Conservation (phyloP, 2,797 vertebrate species). For the Arrhamphus sclerolepis region DNA sequence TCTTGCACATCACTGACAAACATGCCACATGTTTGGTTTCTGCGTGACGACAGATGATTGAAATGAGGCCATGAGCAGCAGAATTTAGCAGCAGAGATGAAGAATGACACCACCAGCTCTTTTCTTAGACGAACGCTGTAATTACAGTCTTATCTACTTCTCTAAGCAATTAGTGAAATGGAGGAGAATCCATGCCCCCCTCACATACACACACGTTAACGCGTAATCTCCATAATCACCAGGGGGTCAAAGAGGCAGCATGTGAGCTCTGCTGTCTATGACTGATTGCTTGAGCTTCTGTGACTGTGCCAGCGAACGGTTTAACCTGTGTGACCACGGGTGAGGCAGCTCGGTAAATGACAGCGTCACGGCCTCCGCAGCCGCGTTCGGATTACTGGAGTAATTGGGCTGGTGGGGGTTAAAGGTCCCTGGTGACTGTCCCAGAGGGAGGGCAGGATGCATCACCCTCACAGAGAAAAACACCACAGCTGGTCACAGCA, state of each 20-base stretch:
- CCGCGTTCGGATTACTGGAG: constrained; percentile 21
- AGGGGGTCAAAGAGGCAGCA: constrained; percentile 46
- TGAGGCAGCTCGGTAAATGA: constrained; percentile 23
- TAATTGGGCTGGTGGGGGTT: constrained; percentile 45
- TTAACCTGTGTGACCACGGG: constrained; percentile 44
- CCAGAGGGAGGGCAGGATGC: constrained; percentile 30
- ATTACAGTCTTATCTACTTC: constrained; percentile 68
- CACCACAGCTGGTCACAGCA: too few species aligned
- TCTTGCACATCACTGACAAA: neutral
- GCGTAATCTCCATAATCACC: constrained; percentile 53
- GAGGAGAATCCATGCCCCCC: constrained; percentile 34
- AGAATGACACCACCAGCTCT: constrained; percentile 48
- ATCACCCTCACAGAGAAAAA: constrained; percentile 11
- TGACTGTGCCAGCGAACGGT: constrained; percentile 6
- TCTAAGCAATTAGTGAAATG: constrained; percentile 62
- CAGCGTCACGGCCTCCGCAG: constrained; percentile 8
- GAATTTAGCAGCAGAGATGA: constrained; percentile 29
- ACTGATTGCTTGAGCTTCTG: constrained; percentile 13
- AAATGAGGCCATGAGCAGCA: constrained; percentile 9
- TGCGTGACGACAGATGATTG: neutral
- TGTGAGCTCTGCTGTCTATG: constrained; percentile 34
- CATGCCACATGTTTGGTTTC: neutral
- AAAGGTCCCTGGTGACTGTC: constrained; percentile 15
- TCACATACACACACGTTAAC: constrained; percentile 12
- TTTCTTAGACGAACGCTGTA: constrained; percentile 52